Base-by-base conservation (phyloP, 2,113 vertebrate species). In the Trichechus manatus region DNA sequence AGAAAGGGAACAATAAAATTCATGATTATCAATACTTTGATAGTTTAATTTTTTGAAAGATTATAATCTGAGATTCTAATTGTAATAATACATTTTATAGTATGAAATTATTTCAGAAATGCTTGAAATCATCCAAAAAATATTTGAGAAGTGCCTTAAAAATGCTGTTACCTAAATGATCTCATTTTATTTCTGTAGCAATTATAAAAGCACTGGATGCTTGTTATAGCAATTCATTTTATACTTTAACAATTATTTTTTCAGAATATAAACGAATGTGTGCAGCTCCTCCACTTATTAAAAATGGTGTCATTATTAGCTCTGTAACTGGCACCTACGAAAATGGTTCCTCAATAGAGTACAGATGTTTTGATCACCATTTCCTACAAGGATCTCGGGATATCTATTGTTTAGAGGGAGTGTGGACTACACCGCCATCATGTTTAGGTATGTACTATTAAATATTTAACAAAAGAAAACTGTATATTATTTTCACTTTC, bases 361-460 rank as follows among this genome's bases (percentile, higher is more conserved):
- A 98, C 75, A 95, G 1, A 29, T 99, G 98, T 87, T 97, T 68
- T 74, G 97, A 98, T 5, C 88, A 98, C 61, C 39, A 98, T 87
- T 98, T 98, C 89, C 97, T 99, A 39, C 96, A 98, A 95, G 99
- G 98, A 9, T 96, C 98, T 53, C 96, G 39, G 33, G 97, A 66
- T 87, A 94, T 96, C 79, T 96, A 97, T 39, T 99, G 99, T 83
- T 94, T 97, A 63, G 96, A 97, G 3, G 98, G 98, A 13, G 56
- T 70, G 3, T 99, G 99, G 99, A 98, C 98, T 42, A 84, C 36
- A 0, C 98, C 98, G 36, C 99, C 99, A 11, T 14, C 31, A 5
- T 99, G 99, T 81, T 97, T 99, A 97, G 98, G 99, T 99, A 97
- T 5, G 98, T 95, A 63, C 27, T 77, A 9, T 63, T 39, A 50